These are phyloP conservation scores for Scaptomyza tumidula DNA, from an alignment of 2,888 invertebrate genomes.

Conservation along the genomic window DNA sequence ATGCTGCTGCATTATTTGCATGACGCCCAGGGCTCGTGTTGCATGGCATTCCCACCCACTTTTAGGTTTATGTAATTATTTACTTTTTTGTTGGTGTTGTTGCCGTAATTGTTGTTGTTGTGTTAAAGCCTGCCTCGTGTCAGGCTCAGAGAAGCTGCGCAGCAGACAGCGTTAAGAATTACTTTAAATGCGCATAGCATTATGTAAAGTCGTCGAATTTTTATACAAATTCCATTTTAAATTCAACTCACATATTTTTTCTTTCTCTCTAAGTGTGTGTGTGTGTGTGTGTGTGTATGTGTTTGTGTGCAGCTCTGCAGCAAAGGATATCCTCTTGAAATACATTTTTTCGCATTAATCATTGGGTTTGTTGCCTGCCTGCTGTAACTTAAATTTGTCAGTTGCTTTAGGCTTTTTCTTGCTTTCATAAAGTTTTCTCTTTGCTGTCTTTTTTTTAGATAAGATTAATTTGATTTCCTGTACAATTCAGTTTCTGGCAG, in stretches of 20 bases:
- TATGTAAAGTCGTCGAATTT: conserved; percentile 51
- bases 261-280: background rate
- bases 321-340: conserved; percentile 8
- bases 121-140: background rate
- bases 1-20: conserved; percentile 41
- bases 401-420: background rate
- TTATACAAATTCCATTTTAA: conserved; percentile 43
- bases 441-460: background rate
- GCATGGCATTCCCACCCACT: conserved; percentile 47
- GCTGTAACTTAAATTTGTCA: conserved; percentile 7
- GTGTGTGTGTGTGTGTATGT: background rate
- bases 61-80: conserved; percentile 62
- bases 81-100: conserved; percentile 33
- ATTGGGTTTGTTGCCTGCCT: background rate
- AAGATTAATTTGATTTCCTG: conserved; percentile 7
- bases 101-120: no score
- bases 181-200: conserved; percentile 66
- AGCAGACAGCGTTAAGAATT: conserved; percentile 24
- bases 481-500: background rate
- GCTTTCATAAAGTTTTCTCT: background rate
- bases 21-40: conserved; percentile 52
- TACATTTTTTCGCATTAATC: conserved; percentile 14
- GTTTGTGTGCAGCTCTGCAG: background rate
- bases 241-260: conserved; percentile 19
- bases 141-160: conserved; percentile 36